Percentiles rank a stretch among this genome's conserved stretches.
phyloP scores from a whole-genome alignment of 2,888 invertebrate species.

The Chaetogeoica ovagalla region DNA sequence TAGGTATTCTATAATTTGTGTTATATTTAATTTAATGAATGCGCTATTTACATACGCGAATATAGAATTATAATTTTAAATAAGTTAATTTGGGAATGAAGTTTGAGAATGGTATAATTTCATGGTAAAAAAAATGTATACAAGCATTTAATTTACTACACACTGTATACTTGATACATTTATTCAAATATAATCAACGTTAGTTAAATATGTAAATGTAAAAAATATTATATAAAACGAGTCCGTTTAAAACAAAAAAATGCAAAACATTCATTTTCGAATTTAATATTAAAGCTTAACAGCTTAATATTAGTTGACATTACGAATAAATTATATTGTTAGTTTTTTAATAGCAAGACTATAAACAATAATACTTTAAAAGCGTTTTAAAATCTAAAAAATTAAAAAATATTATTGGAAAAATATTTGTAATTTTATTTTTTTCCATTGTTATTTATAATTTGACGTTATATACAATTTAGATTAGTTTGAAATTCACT shows the following conservation, averaged over 20 bases:
- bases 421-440: neutral
- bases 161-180: neutral
- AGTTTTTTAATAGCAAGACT: too few relatives aligned
- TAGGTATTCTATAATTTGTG: too few relatives aligned
- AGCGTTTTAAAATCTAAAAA: neutral
- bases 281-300: too few relatives aligned
- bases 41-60: neutral
- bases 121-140: neutral
- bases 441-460: neutral
- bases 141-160: too few relatives aligned
- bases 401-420: neutral
- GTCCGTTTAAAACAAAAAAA: neutral
- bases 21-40: neutral
- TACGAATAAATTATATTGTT: too few relatives aligned
- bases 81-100: neutral
- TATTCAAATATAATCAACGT: neutral
- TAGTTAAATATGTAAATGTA: neutral
- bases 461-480: neutral
- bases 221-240: conserved; percentile 3
- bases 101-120: neutral
- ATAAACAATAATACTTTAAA: neutral
- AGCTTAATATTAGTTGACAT: too few relatives aligned
- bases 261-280: neutral
- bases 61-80: conserved; percentile 21
- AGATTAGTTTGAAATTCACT: too few relatives aligned